Evolutionary conservation across 2,797 vertebrate species (phyloP).

Genomic region (Pseudopleuronectes americanus): DNA sequence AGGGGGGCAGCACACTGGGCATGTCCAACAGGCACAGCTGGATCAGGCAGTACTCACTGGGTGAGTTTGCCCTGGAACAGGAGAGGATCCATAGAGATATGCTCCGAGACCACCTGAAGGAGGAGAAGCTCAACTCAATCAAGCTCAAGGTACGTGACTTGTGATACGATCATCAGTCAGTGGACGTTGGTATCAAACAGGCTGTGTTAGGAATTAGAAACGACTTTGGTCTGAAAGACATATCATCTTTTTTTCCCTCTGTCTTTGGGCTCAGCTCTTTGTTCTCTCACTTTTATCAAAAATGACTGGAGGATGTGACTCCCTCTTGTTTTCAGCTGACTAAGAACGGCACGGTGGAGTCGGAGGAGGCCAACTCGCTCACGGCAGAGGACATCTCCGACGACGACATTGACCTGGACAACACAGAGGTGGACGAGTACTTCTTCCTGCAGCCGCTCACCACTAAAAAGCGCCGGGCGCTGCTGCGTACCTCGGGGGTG

Average conservation of each 20-base stretch:
- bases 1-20: slow-evolving; percentile 97
- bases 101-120: slow-evolving; percentile 95
- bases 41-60: slow-evolving; percentile 93
- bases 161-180: not conserved
- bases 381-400: slow-evolving; percentile 98
- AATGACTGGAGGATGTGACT: slow-evolving; percentile 13
- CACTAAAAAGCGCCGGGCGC: slow-evolving; percentile 94
- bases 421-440: slow-evolving; percentile 99
- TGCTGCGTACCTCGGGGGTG: slow-evolving; percentile 94
- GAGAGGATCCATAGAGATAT: slow-evolving; percentile 95
- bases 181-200: too few species aligned
- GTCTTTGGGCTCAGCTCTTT: slow-evolving; percentile 3
- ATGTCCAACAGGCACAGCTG: slow-evolving; percentile 98
- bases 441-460: slow-evolving; percentile 98
- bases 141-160: slow-evolving; percentile 89
- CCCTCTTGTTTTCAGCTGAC: slow-evolving; percentile 88
- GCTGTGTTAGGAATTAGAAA: not conserved
- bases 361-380: slow-evolving; percentile 93
- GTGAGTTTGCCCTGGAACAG: slow-evolving; percentile 96
- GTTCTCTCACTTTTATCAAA: not conserved
- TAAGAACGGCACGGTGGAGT: slow-evolving; percentile 96
- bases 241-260: not conserved
- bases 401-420: slow-evolving; percentile 97
- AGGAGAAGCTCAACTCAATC: slow-evolving; percentile 96
- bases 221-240: not conserved